Base-by-base conservation (phyloP, 2,113 vertebrate genomes). In the Spheniscus mendiculus region DNA sequence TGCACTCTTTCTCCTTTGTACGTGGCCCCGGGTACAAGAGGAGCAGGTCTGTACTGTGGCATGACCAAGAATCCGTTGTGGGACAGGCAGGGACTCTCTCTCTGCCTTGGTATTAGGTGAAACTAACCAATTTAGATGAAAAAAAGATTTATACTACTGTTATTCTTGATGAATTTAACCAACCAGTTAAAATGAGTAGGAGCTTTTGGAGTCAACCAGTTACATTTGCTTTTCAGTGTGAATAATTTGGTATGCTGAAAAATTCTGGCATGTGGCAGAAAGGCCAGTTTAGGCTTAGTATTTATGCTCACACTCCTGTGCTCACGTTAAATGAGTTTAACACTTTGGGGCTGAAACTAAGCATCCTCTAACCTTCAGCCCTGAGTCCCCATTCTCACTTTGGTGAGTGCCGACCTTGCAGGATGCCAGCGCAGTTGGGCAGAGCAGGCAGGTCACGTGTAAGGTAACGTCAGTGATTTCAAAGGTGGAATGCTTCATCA, bases 41-140 rank as follows among this genome's bases (percentile, higher is more conserved):
- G 56, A 76, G 11, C 70, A 44, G 19, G 17, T 87, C 56, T 85
- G 70, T 58, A 23, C 15, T 63, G 55, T 20, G 44, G 15, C 1
- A 0, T 27, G 38, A 29, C 45, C 1, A 3, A 34, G 36, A 74
- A 26, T 14, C 22, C 1, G 0, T 4, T 22, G 29, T 40, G 55
- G 67, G 50, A 66, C 5, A 18, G 49, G 40, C 47, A 56, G 21
- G 23, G 59, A 15, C 49, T 76, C 6, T 40, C 6, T 40, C 16
- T 7, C 22, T 79, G 56, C 56, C 30, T 30, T 18, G 58, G 19
- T 10, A 6, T 50, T 69, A 30, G 12, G 11, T 21, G 58, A 40
- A 70, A 27, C 13, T n/a, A 47, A 56, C 27, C 15, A 25, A 3
- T 10, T n/a, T 12, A 61, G 29, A 21, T 72, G 42, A 32, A 67